These are phyloP conservation scores for Haplotaxodon microlepis DNA, from an alignment of 2,113 vertebrate species.

Conservation along the genomic window DNA sequence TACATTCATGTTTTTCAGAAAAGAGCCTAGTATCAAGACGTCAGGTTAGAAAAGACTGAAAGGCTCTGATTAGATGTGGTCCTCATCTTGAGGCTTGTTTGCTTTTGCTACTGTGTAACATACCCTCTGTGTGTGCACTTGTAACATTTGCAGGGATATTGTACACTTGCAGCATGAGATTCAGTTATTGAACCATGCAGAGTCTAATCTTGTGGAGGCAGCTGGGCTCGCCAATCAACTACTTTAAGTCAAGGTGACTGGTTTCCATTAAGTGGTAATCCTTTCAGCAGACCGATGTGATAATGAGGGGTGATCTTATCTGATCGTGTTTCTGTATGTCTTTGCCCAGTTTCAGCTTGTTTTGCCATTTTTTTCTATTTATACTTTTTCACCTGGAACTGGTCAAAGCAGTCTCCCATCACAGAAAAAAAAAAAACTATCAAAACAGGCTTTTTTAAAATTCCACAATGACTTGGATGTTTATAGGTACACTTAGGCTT, in stretches of 20 bases:
- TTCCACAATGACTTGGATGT: background rate
- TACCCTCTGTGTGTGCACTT: background rate
- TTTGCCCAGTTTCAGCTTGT: background rate
- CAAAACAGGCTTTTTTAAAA: background rate
- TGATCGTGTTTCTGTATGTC: background rate
- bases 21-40: background rate
- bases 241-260: background rate
- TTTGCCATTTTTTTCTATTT: background rate
- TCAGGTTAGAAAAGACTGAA: background rate
- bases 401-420: background rate
- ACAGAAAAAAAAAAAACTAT: background rate
- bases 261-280: background rate
- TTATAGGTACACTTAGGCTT: background rate
- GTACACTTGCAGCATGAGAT: background rate
- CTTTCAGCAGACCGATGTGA: background rate
- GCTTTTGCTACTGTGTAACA: background rate
- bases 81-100: background rate
- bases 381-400: background rate
- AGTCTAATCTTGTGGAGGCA: constrained; percentile 13
- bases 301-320: background rate
- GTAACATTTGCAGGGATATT: background rate
- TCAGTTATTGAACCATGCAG: background rate
- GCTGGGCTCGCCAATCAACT: constrained; percentile 3
- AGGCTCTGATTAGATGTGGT: background rate
- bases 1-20: background rate